These are phyloP conservation scores for Hemibagrus wyckioides DNA, from an alignment of 2,113 vertebrate genomes.

Conservation along the genomic window DNA sequence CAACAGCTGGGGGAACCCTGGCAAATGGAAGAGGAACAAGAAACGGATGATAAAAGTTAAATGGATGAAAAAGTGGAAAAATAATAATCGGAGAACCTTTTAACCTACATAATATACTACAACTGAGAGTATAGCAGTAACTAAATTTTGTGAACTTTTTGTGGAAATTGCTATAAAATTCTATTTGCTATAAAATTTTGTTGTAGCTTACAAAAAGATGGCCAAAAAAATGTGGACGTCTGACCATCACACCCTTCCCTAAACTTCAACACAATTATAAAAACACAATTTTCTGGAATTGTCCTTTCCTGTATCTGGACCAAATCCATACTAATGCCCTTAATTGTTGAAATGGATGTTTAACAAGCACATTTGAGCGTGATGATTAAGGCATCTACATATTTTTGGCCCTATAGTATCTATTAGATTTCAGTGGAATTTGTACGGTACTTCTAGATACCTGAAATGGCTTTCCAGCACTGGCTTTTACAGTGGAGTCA, in stretches of 20 bases:
- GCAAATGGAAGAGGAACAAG: slow-evolving; percentile 54
- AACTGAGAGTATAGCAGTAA: background rate
- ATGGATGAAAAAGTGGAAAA: background rate
- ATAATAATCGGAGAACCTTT: background rate
- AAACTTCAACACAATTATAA: background rate
- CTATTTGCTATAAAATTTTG: background rate
- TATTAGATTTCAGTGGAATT: background rate
- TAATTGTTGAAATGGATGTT: background rate
- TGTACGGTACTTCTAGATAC: background rate
- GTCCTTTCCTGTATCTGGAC: background rate
- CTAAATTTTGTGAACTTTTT: background rate
- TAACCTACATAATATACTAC: background rate
- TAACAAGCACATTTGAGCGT: background rate
- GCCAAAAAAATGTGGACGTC: background rate
- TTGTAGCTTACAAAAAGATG: background rate
- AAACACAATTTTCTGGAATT: background rate
- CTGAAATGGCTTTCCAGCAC: background rate
- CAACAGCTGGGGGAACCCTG: slow-evolving; percentile 26
- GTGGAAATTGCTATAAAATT: background rate
- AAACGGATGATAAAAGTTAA: slow-evolving; percentile 16
- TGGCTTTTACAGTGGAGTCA: background rate
- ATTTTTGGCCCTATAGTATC: background rate
- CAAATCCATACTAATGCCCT: background rate
- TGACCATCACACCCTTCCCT: background rate
- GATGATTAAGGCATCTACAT: background rate